These are phyloP conservation scores for Perodicticus potto DNA, from an alignment of 2,797 vertebrate species.

Conservation along the genomic window DNA sequence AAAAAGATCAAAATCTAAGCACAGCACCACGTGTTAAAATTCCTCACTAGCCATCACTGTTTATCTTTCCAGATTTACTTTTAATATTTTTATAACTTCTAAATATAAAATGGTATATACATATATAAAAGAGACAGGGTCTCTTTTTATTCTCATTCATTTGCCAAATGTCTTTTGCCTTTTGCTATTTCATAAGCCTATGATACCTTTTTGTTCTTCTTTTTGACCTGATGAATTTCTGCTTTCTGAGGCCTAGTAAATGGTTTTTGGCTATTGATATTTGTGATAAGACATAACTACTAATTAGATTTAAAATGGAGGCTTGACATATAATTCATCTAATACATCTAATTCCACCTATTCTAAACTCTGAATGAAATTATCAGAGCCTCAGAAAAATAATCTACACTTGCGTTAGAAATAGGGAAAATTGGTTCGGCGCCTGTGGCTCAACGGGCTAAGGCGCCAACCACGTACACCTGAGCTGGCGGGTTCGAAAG, in stretches of 20 bases:
- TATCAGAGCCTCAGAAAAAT: background rate
- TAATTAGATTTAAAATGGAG: background rate
- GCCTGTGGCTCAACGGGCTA: no score
- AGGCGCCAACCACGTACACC: no score
- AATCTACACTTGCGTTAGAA: background rate
- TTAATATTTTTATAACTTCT: slow-evolving; percentile 4
- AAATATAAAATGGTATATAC: background rate
- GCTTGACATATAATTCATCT: background rate
- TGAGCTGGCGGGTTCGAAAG: no score
- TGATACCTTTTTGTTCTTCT: background rate
- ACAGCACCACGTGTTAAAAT: background rate
- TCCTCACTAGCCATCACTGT: background rate
- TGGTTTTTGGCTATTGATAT: background rate
- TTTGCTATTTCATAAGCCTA: background rate
- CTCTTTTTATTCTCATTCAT: slow-evolving; percentile 11
- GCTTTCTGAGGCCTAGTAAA: background rate
- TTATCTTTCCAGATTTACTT: background rate
- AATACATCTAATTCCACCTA: background rate
- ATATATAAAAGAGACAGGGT: background rate
- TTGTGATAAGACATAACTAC: background rate
- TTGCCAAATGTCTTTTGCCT: background rate
- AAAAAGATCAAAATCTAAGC: background rate
- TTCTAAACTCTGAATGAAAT: slow-evolving; percentile 45
- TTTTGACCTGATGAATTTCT: background rate
- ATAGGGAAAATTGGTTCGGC: background rate